phyloP scores from a whole-genome alignment of 2,113 vertebrate species.

The Aphelocoma coerulescens region DNA sequence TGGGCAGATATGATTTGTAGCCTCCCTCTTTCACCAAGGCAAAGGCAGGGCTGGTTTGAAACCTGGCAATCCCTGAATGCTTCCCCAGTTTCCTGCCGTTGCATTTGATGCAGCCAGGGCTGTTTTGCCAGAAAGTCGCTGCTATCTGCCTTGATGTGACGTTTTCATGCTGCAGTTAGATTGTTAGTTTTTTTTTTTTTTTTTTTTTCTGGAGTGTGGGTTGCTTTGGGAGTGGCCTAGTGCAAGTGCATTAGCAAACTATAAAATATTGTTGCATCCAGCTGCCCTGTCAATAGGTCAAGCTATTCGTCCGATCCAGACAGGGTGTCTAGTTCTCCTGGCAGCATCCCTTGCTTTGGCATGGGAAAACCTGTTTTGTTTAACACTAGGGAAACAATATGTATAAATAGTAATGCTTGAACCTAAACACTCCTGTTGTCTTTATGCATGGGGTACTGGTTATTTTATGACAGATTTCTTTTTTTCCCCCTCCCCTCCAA shows the following conservation, averaged over 20 bases:
- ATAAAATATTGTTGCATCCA: slow-evolving; percentile 48
- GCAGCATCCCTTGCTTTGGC: slow-evolving; percentile 70
- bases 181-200: not conserved
- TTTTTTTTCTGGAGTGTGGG: not conserved
- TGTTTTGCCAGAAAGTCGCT: not conserved
- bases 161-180: slow-evolving; percentile 10
- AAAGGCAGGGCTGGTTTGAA: not conserved
- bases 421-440: slow-evolving; percentile 64
- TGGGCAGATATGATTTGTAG: slow-evolving; percentile 27
- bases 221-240: slow-evolving; percentile 22
- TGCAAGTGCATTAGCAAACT: slow-evolving; percentile 64
- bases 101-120: not conserved
- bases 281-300: slow-evolving; percentile 60
- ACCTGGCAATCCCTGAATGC: not conserved
- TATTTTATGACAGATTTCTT: slow-evolving; percentile 47
- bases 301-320: slow-evolving; percentile 70
- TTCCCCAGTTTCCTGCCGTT: not conserved
- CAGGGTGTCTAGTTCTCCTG: slow-evolving; percentile 78
- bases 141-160: not conserved
- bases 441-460: slow-evolving; percentile 2
- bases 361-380: slow-evolving; percentile 88
- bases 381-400: slow-evolving; percentile 82
- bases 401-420: slow-evolving; percentile 85
- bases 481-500: not conserved
- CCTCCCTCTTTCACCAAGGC: not conserved